Percentiles rank a stretch among this genome's conserved stretches.
Conservation (phyloP, 2,888 invertebrate genomes). For the Orgyia antiqua region DNA sequence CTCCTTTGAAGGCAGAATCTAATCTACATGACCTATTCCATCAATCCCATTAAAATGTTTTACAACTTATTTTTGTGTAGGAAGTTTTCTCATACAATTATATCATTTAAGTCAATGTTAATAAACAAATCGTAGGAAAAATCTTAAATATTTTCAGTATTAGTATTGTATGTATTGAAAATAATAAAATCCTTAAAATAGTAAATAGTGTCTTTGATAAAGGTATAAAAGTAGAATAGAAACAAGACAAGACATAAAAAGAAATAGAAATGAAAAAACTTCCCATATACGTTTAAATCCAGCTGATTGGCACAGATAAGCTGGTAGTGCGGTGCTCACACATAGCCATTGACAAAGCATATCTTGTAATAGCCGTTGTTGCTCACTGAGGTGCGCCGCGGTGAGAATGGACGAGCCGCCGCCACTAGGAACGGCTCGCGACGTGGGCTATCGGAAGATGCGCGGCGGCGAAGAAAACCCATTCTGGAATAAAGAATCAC, state of each 20-base stretch:
- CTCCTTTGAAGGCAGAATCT: slow-evolving; percentile 23
- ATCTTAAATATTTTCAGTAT: no score
- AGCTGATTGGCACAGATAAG: slow-evolving; percentile 53
- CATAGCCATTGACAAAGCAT: slow-evolving; percentile 78
- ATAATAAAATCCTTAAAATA: no score
- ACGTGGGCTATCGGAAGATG: slow-evolving; percentile 76
- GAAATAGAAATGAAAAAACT: slow-evolving; percentile 25
- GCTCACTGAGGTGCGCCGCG: slow-evolving; percentile 78
- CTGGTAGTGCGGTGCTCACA: slow-evolving; percentile 55
- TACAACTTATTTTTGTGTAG: no score
- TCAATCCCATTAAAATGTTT: slow-evolving; percentile 4
- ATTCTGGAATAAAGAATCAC: slow-evolving; percentile 44
- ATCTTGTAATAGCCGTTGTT: slow-evolving; percentile 77
- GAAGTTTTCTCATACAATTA: slow-evolving; percentile 22
- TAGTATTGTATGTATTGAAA: no score
- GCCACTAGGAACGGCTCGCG: slow-evolving; percentile 63
- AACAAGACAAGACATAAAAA: slow-evolving; percentile 1
- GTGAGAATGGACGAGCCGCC: slow-evolving; percentile 70
- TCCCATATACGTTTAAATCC: slow-evolving; percentile 50
- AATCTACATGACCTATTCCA: slow-evolving; percentile 14
- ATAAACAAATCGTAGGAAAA: no score
- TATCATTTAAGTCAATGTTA: background rate
- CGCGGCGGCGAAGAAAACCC: slow-evolving; percentile 73
- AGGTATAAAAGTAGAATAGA: no score
- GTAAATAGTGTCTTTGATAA: no score